These are phyloP conservation scores for Opisthograptis luteolata DNA, from an alignment of 2,888 invertebrate species.

Conservation along the genomic window DNA sequence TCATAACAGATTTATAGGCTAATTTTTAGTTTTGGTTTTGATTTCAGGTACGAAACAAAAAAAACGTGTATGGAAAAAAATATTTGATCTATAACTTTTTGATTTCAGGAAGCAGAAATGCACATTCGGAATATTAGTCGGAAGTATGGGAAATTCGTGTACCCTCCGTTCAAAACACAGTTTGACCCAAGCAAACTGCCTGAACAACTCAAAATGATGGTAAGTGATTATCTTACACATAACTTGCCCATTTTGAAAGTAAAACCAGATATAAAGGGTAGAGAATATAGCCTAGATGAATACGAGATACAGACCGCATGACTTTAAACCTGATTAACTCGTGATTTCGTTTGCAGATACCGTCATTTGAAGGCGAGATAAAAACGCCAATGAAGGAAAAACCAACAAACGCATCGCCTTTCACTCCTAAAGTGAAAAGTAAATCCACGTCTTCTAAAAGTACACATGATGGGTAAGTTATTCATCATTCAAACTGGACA, in stretches of 20 bases:
- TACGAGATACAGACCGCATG: too few relatives aligned
- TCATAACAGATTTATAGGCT: too few relatives aligned
- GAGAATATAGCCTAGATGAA: too few relatives aligned
- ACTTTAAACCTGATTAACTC: too few relatives aligned
- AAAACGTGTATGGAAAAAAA: too few relatives aligned
- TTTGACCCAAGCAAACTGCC: constrained; percentile 86
- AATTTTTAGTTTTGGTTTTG: too few relatives aligned
- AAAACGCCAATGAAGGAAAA: constrained; percentile 50
- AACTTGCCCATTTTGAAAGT: too few relatives aligned
- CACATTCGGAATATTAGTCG: constrained; percentile 89
- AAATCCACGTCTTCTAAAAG: constrained; percentile 68
- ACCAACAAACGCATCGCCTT: constrained; percentile 43
- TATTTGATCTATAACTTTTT: neutral
- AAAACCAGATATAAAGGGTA: too few relatives aligned
- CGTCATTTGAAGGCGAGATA: constrained; percentile 68
- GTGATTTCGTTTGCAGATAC: constrained; percentile 59
- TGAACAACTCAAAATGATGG: constrained; percentile 87
- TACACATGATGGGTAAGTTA: constrained; percentile 60
- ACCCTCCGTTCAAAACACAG: constrained; percentile 88
- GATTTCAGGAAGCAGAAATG: constrained; percentile 87
- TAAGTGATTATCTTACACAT: too few relatives aligned
- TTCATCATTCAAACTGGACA: neutral
- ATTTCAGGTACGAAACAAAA: too few relatives aligned
- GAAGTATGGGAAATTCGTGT: constrained; percentile 89
- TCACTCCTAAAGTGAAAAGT: constrained; percentile 49